Evolutionary conservation across 2,113 vertebrate species (phyloP).

Genomic region (Clarias magur): DNA sequence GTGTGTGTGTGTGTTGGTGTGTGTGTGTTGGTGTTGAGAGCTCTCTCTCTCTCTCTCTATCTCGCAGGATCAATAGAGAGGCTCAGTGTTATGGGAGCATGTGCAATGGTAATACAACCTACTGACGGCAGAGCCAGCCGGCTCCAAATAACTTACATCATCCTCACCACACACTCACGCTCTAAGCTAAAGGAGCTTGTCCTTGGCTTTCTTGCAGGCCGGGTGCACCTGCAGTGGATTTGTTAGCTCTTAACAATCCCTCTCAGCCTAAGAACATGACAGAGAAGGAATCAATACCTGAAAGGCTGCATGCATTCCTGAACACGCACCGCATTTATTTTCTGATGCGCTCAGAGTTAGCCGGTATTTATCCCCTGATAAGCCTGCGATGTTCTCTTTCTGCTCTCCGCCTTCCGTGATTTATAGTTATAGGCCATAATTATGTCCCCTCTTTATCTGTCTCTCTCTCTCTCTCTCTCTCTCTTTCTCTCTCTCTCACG

Average conservation of each 20-base stretch:
- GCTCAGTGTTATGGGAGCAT: neutral
- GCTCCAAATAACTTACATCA: neutral
- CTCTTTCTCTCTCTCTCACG: no score
- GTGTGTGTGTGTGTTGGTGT: conserved; percentile 19
- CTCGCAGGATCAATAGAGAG: conserved; percentile 15
- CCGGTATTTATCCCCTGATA: neutral
- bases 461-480: no score
- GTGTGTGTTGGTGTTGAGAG: neutral
- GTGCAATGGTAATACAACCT: conserved; percentile 7
- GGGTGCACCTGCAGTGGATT: conserved; percentile 15
- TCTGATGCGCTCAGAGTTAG: neutral
- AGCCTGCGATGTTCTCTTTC: neutral
- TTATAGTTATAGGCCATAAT: neutral
- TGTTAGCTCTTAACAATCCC: conserved; percentile 24
- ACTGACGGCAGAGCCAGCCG: neutral
- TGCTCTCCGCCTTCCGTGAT: neutral
- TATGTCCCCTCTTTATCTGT: neutral
- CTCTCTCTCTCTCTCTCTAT: neutral
- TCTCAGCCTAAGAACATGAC: conserved; percentile 19
- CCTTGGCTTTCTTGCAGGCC: neutral
- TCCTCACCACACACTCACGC: neutral
- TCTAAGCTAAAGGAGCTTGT: neutral
- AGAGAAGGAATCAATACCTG: conserved; percentile 18
- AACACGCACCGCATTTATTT: neutral
- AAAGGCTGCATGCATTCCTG: conserved; percentile 16